phyloP scores from a whole-genome alignment of 2,797 vertebrate genomes.

The Enteromius unitaeniatus region DNA sequence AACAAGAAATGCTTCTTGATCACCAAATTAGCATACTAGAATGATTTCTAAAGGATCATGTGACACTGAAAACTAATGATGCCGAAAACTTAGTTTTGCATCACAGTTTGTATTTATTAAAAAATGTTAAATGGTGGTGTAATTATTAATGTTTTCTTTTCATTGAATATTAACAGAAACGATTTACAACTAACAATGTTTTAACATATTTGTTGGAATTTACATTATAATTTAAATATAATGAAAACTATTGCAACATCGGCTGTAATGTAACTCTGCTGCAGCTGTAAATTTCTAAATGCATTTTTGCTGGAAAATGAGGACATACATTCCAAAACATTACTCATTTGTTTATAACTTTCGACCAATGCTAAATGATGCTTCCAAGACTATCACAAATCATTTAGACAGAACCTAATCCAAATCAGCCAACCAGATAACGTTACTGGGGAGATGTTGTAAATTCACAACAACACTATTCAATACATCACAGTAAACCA shows the following conservation, averaged over 20 bases:
- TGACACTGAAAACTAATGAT: background rate
- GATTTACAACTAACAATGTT: background rate
- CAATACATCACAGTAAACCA: background rate
- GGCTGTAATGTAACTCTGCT: background rate
- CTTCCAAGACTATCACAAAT: slow-evolving; percentile 19
- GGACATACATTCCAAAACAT: slow-evolving; percentile 4
- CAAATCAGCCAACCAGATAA: slow-evolving; percentile 2
- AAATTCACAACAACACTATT: background rate
- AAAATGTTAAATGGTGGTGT: background rate
- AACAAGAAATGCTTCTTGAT: background rate
- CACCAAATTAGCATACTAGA: background rate
- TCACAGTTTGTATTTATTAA: background rate
- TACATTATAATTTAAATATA: background rate
- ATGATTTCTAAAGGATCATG: background rate
- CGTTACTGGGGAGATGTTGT: background rate
- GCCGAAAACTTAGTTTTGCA: background rate
- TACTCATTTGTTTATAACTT: slow-evolving; percentile 12
- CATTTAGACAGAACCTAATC: slow-evolving; percentile 17
- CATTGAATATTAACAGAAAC: background rate
- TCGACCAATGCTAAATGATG: background rate
- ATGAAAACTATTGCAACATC: background rate
- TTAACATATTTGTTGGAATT: background rate
- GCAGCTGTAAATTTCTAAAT: background rate
- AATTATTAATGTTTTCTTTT: background rate
- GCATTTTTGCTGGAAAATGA: slow-evolving; percentile 10